phyloP scores from a whole-genome alignment of 2,113 vertebrate genomes.

The Rissa tridactyla region DNA sequence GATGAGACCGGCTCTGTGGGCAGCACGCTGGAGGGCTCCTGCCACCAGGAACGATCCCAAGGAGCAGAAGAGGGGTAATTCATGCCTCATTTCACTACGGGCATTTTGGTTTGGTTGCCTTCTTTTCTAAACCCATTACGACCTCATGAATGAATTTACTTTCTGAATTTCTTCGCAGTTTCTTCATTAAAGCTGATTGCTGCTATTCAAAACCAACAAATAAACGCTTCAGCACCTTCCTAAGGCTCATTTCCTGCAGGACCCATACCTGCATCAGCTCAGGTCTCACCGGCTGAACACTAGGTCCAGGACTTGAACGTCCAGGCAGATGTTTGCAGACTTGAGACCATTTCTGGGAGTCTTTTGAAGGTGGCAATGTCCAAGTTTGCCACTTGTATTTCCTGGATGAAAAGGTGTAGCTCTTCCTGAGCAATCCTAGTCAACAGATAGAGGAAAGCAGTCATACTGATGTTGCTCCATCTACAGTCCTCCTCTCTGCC shows the following conservation, averaged over 20 bases:
- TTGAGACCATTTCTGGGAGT: background rate
- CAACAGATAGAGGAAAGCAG: background rate
- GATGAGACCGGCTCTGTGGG: background rate
- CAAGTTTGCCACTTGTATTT: background rate
- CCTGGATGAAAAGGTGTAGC: background rate
- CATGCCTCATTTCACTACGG: background rate
- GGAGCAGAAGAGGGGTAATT: background rate
- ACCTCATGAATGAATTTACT: background rate
- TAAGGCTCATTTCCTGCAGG: background rate
- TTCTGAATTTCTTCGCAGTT: background rate
- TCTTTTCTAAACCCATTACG: background rate
- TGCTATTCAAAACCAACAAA: background rate
- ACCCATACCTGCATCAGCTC: background rate
- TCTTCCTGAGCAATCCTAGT: background rate
- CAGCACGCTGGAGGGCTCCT: rapidly evolving
- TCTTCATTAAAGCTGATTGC: background rate
- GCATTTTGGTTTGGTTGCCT: background rate
- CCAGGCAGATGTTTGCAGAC: background rate
- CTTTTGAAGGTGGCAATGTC: background rate
- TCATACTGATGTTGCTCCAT: background rate
- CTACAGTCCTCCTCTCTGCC: background rate
- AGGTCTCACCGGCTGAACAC: background rate
- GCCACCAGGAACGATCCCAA: background rate
- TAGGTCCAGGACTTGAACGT: background rate
- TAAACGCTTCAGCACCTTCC: background rate